phyloP scores from a whole-genome alignment of 2,797 vertebrate genomes.

The Phrynocephalus vlangalii region DNA sequence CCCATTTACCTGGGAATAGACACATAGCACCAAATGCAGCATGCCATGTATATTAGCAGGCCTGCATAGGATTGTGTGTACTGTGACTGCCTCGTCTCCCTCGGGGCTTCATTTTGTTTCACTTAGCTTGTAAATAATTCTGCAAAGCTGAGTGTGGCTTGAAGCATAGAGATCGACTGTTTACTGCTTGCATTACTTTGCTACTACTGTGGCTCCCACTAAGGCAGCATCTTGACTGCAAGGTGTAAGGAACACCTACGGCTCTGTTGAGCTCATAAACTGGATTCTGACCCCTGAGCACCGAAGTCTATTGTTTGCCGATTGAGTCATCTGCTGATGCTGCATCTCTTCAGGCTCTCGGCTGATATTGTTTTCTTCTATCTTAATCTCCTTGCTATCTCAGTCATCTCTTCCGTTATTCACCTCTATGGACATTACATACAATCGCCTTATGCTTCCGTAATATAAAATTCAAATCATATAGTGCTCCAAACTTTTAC shows the following conservation, averaged over 20 bases:
- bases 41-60: background rate
- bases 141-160: slow-evolving; percentile 16
- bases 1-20: background rate
- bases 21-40: background rate
- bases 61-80: background rate
- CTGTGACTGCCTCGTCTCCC: background rate
- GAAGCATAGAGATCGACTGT: slow-evolving; percentile 9
- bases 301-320: slow-evolving; percentile 13
- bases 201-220: slow-evolving; percentile 2
- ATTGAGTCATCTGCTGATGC: slow-evolving; percentile 41
- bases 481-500: background rate
- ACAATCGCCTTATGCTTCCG: background rate
- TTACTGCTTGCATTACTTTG: slow-evolving; percentile 19
- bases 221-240: background rate
- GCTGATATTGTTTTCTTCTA: slow-evolving; percentile 11
- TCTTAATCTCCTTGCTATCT: slow-evolving; percentile 15
- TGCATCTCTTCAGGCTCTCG: slow-evolving; percentile 12
- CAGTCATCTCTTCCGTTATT: slow-evolving; percentile 32
- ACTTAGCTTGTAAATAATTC: slow-evolving; percentile 11
- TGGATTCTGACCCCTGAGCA: slow-evolving; percentile 26
- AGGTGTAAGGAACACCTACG: slow-evolving; percentile 20
- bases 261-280: slow-evolving; percentile 23
- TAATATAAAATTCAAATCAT: background rate
- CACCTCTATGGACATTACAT: background rate
- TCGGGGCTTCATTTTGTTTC: slow-evolving; percentile 6